Evolutionary conservation across 1,140 invertebrate genomes (phyloP).

Genomic region (Scaptodrosophila lebanonensis): DNA sequence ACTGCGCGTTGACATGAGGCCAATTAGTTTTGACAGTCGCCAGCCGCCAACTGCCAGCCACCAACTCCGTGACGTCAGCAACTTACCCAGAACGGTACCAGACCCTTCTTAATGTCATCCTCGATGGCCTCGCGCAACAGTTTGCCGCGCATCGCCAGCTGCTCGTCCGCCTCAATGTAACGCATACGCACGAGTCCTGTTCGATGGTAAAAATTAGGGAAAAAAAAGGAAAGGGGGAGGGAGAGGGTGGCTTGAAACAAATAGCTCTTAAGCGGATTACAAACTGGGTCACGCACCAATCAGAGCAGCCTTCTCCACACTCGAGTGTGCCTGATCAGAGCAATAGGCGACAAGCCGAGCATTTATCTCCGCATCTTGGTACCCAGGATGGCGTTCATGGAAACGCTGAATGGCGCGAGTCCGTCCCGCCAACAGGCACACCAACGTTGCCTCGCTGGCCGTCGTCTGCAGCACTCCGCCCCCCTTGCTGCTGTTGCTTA

Average conservation of each 20-base stretch:
- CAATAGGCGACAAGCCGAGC: slow-evolving; percentile 95
- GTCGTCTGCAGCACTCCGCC: slow-evolving; percentile 97
- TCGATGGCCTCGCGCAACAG: slow-evolving; percentile 88
- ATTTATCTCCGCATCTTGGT: slow-evolving; percentile 92
- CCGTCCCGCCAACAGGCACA: slow-evolving; percentile 92
- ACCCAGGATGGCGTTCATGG: slow-evolving; percentile 82
- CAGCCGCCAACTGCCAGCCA: slow-evolving; percentile 34
- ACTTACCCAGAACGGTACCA: slow-evolving; percentile 96
- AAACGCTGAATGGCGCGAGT: slow-evolving; percentile 87
- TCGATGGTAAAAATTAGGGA: not conserved
- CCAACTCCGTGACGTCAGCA: slow-evolving; percentile 1
- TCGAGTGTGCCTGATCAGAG: slow-evolving; percentile 96
- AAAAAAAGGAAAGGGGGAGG: not conserved
- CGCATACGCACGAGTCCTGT: slow-evolving; percentile 92
- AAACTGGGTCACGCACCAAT: slow-evolving; percentile 79
- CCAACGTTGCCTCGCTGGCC: slow-evolving; percentile 94
- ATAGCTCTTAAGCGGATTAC: slow-evolving; percentile 47
- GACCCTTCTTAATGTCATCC: slow-evolving; percentile 89
- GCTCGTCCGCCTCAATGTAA: slow-evolving; percentile 91
- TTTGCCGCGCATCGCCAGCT: slow-evolving; percentile 90
- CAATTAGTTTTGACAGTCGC: slow-evolving; percentile 71
- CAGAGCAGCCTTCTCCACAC: slow-evolving; percentile 96
- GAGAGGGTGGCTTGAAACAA: not conserved
- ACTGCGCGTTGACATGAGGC: slow-evolving; percentile 8
- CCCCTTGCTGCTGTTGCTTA: slow-evolving; percentile 84